A percentile compares a stretch with the other conserved stretches of the same genome.
These are phyloP conservation scores for Sorex araneus DNA, from an alignment of 2,113 vertebrate genomes.

Conservation along the genomic window DNA sequence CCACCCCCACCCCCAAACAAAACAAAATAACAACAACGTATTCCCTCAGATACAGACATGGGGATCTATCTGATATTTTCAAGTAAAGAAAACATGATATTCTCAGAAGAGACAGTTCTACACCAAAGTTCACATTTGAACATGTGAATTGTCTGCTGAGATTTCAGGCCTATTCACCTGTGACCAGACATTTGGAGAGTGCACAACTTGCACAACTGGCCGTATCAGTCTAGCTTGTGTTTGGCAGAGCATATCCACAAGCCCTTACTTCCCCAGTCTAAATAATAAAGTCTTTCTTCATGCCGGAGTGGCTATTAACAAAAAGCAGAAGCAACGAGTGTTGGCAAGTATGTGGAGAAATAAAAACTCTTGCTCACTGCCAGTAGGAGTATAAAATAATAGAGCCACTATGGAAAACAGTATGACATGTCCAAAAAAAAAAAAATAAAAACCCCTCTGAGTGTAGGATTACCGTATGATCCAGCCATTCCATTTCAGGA, in stretches of 20 bases:
- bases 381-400: not conserved
- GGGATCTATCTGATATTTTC: slow-evolving; percentile 20
- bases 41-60: not conserved
- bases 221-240: not conserved
- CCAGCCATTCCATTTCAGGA: not conserved
- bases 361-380: not conserved
- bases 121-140: not conserved
- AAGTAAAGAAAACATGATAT: not conserved
- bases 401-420: not conserved
- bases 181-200: not conserved
- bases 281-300: slow-evolving; percentile 21
- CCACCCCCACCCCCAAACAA: too few species aligned
- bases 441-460: not conserved
- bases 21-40: not conserved
- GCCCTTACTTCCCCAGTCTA: not conserved
- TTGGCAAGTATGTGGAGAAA: slow-evolving; percentile 28
- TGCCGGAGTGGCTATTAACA: not conserved
- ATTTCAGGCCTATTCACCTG: not conserved
- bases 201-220: not conserved
- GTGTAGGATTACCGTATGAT: not conserved
- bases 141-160: not conserved
- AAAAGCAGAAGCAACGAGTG: not conserved
- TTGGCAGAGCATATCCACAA: not conserved
- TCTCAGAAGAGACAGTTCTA: slow-evolving; percentile 4
- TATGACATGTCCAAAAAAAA: not conserved